These are phyloP conservation scores for Pseudomyrmex concolor DNA, from an alignment of 1,140 invertebrate species.

Conservation along the genomic window DNA sequence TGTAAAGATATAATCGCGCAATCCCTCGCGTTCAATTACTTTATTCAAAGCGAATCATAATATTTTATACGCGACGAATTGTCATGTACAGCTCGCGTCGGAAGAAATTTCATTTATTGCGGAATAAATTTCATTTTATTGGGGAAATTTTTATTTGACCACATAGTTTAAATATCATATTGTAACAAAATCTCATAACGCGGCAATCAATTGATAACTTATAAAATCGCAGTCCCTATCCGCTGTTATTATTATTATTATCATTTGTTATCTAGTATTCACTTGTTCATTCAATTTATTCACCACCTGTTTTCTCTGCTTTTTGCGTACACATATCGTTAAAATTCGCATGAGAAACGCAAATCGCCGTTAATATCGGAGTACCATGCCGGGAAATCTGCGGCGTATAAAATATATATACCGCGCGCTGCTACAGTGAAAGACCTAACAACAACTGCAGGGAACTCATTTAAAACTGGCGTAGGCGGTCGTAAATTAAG, in stretches of 20 bases:
- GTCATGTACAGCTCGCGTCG: neutral
- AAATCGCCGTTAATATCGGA: constrained; percentile 7
- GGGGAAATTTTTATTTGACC: constrained; percentile 2
- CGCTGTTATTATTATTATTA: constrained; percentile 7
- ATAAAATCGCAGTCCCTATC: neutral
- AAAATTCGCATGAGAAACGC: constrained; percentile 33
- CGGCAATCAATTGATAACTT: neutral
- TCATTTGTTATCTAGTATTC: neutral
- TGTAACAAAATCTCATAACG: neutral
- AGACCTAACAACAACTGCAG: constrained; percentile 23
- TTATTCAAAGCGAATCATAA: neutral
- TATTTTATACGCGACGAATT: neutral
- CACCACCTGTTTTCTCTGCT: neutral
- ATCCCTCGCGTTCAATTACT: neutral
- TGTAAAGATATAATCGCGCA: neutral
- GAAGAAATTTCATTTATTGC: neutral
- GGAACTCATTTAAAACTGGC: constrained; percentile 46
- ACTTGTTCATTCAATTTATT: neutral
- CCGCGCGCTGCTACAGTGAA: neutral
- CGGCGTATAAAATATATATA: constrained; percentile 29
- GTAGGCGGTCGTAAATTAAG: constrained; percentile 42
- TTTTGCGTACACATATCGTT: constrained; percentile 5
- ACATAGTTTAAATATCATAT: neutral
- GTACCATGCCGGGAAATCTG: constrained; percentile 13
- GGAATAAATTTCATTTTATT: neutral